These are phyloP conservation scores for Rotaria sp. DNA, from an alignment of 2,888 invertebrate species.

Conservation along the genomic window DNA sequence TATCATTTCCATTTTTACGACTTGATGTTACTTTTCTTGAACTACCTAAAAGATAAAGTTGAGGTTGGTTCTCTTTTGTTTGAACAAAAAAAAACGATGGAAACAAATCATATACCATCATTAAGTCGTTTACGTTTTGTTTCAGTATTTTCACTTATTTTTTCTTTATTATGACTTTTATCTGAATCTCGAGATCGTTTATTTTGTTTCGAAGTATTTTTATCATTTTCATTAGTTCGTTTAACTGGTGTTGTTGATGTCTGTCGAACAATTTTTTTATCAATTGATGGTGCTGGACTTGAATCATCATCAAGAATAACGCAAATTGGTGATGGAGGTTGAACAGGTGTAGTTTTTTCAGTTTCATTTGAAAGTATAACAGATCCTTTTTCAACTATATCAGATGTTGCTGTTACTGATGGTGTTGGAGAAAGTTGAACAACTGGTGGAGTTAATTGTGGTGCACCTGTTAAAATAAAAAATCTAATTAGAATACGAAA, in stretches of 20 bases:
- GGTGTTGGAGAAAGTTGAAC: conserved; percentile 1
- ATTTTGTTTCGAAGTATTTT: not conserved
- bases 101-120: not conserved
- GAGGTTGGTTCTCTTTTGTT: not conserved
- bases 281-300: not conserved
- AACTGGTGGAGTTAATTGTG: not conserved
- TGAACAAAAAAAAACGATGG: not conserved
- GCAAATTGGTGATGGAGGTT: not conserved
- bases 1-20: not conserved
- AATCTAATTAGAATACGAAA: not conserved
- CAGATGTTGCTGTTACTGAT: not conserved
- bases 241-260: not conserved
- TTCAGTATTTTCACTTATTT: not conserved
- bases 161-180: not conserved
- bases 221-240: not conserved
- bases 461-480: not conserved
- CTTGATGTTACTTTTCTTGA: not conserved
- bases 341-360: not conserved
- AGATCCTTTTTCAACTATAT: not conserved
- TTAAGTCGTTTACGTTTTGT: not conserved
- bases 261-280: not conserved
- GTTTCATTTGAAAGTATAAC: not conserved
- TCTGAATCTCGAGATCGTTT: not conserved
- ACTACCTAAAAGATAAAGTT: not conserved
- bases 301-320: not conserved